A percentile compares a stretch with the other conserved stretches of the same genome.
Conservation (phyloP, 2,888 invertebrate species). For the Microplitis manilae region DNA sequence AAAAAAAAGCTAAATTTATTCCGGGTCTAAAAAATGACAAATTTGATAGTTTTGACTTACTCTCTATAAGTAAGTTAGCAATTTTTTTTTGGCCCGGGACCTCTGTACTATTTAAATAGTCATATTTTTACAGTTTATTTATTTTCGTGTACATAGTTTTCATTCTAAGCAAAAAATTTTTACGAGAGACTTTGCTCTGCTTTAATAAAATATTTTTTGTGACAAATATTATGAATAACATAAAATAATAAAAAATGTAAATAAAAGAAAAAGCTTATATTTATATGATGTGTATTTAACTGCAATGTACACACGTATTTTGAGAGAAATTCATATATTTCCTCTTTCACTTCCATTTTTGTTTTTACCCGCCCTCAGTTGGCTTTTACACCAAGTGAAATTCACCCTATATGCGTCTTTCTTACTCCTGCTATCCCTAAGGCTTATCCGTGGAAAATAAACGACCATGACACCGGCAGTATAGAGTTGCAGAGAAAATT, state of each 20-base stretch:
- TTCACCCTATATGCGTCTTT: constrained; percentile 19
- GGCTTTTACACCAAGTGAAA: constrained; percentile 8
- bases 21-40: too few relatives aligned
- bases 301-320: constrained; percentile 3
- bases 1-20: too few relatives aligned
- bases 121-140: too few relatives aligned
- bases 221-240: not conserved
- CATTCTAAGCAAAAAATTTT: too few relatives aligned
- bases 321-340: not conserved
- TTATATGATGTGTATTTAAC: not conserved
- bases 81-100: too few relatives aligned
- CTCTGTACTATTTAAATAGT: too few relatives aligned
- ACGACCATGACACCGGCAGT: constrained; percentile 41
- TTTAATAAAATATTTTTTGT: too few relatives aligned
- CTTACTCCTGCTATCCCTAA: constrained; percentile 16
- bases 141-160: too few relatives aligned
- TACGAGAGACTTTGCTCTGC: too few relatives aligned
- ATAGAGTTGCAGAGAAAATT: constrained; percentile 55
- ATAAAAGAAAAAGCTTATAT: not conserved
- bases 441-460: constrained; percentile 46
- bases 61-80: too few relatives aligned
- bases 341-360: constrained; percentile 5
- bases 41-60: too few relatives aligned
- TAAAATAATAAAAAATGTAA: not conserved
- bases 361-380: constrained; percentile 17